Percentiles rank a stretch among this genome's conserved stretches.
phyloP scores from a whole-genome alignment of 2,888 invertebrate genomes.

The Eristalis intricaria region DNA sequence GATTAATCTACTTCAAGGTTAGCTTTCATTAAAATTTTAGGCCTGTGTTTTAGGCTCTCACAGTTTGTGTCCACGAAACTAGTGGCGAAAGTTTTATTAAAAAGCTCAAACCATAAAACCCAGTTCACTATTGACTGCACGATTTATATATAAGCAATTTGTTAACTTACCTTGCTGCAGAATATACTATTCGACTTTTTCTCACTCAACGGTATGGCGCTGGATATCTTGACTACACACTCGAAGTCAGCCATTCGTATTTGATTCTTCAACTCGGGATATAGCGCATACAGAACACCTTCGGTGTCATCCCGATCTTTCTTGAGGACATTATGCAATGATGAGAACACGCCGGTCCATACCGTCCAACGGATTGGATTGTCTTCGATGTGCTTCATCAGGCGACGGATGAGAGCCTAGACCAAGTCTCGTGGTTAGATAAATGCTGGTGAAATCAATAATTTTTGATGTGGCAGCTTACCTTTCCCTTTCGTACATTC shows the following conservation, averaged over 20 bases:
- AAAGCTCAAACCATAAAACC: too few relatives aligned
- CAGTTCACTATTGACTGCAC: too few relatives aligned
- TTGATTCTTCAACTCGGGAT: constrained; percentile 80
- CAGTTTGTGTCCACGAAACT: too few relatives aligned
- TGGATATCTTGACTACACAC: constrained; percentile 77
- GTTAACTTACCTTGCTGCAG: constrained; percentile 79
- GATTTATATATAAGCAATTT: neutral
- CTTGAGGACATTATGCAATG: constrained; percentile 79
- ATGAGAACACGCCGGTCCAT: constrained; percentile 79
- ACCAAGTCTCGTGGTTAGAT: constrained; percentile 71
- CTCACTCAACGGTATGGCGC: constrained; percentile 78
- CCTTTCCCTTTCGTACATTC: constrained; percentile 91
- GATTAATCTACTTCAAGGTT: too few relatives aligned
- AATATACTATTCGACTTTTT: constrained; percentile 79
- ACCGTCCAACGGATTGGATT: constrained; percentile 79
- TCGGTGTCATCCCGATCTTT: constrained; percentile 81
- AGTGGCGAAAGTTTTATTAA: too few relatives aligned
- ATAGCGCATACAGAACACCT: constrained; percentile 78
- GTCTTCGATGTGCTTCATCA: constrained; percentile 83
- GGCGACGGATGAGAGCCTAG: constrained; percentile 86
- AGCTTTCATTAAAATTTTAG: too few relatives aligned
- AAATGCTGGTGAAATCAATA: neutral
- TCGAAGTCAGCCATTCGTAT: constrained; percentile 78
- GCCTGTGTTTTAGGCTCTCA: too few relatives aligned
- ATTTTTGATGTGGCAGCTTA: constrained; percentile 77